Evolutionary conservation across 2,113 vertebrate genomes (phyloP).

Genomic region (Zosterops hypoxanthus): DNA sequence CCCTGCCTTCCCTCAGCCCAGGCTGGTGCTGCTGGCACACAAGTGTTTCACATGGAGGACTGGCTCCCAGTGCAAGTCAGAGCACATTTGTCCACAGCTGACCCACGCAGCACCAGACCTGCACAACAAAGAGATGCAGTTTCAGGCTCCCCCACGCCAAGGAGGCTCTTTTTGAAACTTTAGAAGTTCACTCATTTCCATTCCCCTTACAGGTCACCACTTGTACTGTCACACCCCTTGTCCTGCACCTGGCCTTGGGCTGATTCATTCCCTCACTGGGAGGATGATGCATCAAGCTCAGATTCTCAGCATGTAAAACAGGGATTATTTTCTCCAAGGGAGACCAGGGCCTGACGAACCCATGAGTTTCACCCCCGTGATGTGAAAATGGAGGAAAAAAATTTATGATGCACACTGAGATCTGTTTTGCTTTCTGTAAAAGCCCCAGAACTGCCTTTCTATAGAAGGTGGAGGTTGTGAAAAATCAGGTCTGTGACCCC

Average conservation of each 20-base stretch:
- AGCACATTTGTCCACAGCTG: constrained; percentile 27
- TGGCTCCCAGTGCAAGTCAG: neutral
- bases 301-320: neutral
- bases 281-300: neutral
- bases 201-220: constrained; percentile 45
- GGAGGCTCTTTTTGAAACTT: constrained; percentile 29
- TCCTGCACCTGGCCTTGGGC: constrained; percentile 50
- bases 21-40: neutral
- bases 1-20: neutral
- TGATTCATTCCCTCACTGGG: constrained; percentile 38
- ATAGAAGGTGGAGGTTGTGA: neutral
- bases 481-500: neutral
- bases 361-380: fast-evolving
- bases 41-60: fast-evolving
- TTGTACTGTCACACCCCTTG: constrained; percentile 49
- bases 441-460: neutral
- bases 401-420: neutral
- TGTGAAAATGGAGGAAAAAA: neutral
- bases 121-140: constrained; percentile 40
- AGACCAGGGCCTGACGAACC: neutral
- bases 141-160: neutral
- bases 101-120: constrained; percentile 6
- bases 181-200: constrained; percentile 49
- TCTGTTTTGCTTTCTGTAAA: neutral
- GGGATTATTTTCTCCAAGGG: neutral